Percentiles rank a stretch among this genome's conserved stretches.
phyloP scores from a whole-genome alignment of 2,113 vertebrate genomes.

The Ictidomys tridecemlineatus region DNA sequence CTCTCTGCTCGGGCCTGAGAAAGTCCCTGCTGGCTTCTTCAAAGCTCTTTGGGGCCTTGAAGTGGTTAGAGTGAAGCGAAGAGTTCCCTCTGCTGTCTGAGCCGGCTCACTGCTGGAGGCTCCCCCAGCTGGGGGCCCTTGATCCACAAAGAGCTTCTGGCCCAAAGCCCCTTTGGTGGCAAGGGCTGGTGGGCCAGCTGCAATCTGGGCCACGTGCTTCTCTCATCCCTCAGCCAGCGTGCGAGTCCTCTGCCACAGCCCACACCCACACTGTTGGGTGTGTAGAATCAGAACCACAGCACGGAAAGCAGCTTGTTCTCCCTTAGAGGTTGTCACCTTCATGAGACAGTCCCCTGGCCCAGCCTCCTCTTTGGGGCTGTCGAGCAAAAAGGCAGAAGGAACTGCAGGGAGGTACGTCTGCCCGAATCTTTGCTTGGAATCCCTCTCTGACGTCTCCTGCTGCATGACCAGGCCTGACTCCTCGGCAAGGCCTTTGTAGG shows the following conservation, averaged over 20 bases:
- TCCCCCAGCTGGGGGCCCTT: too few species aligned
- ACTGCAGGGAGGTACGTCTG: accelerated
- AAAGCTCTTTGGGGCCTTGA: too few species aligned
- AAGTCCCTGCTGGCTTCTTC: neutral
- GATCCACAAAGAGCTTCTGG: neutral
- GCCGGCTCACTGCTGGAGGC: neutral
- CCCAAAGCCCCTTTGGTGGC: neutral
- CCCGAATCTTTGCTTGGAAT: neutral
- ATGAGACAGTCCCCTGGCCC: neutral
- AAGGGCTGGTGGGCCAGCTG: neutral
- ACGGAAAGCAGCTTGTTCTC: neutral
- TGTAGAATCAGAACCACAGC: neutral
- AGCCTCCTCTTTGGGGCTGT: neutral
- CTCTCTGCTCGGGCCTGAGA: neutral
- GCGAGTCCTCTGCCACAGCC: neutral
- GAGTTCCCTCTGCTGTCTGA: constrained; percentile 74
- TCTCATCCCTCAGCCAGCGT: neutral
- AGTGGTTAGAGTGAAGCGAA: neutral
- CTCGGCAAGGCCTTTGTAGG: neutral
- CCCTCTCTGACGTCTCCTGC: neutral
- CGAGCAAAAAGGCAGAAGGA: neutral
- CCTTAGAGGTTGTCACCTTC: neutral
- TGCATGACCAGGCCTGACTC: neutral
- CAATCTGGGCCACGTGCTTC: neutral
- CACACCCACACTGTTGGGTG: neutral